These are phyloP conservation scores for Anoplolepis gracilipes DNA, from an alignment of 1,140 invertebrate genomes.

Conservation along the genomic window DNA sequence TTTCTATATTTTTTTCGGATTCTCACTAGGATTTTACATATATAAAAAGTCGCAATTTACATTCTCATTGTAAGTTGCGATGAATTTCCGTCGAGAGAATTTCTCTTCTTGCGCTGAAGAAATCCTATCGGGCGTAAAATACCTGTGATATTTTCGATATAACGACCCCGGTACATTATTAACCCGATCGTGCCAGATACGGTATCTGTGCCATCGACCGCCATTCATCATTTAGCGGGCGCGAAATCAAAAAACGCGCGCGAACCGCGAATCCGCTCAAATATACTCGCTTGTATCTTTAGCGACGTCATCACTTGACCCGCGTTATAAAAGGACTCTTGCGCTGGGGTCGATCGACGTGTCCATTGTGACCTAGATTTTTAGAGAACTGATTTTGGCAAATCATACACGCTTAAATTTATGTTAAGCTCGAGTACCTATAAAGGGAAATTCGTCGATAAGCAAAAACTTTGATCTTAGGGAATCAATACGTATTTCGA, in stretches of 20 bases:
- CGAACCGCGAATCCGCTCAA: too few species aligned
- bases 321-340: conserved; percentile 13
- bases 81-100: not conserved
- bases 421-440: not conserved
- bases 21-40: too few species aligned
- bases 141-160: conserved; percentile 38
- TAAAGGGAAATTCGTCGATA: too few species aligned
- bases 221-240: conserved; percentile 48
- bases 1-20: too few species aligned
- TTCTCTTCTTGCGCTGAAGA: not conserved
- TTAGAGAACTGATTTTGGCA: not conserved
- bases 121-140: conserved; percentile 19
- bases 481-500: not conserved
- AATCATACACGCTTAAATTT: not conserved
- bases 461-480: not conserved
- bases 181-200: conserved; percentile 2
- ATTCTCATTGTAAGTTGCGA: not conserved
- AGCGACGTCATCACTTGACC: conserved; percentile 15
- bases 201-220: conserved; percentile 40
- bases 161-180: conserved; percentile 46
- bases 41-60: not conserved
- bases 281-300: conserved; percentile 39
- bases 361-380: conserved; percentile 65
- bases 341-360: conserved; percentile 17
- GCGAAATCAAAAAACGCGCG: not conserved